Base-by-base conservation (phyloP, 2,888 invertebrate genomes). In the Dysmachus trigonus region DNA sequence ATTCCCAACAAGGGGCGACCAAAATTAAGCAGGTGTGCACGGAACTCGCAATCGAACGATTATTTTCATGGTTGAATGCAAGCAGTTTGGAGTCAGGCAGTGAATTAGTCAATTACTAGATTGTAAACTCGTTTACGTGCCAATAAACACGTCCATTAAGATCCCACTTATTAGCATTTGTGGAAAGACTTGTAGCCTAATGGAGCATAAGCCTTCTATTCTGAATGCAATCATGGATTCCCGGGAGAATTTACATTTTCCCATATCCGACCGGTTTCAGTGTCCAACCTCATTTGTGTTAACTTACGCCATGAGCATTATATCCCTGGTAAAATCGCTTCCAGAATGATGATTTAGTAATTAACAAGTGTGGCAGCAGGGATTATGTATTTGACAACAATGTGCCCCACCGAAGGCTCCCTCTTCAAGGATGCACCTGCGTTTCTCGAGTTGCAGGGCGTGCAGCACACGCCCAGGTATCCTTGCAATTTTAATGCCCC, bases 71-170 rank as follows among this genome's bases (percentile, higher is more conserved):
- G 85, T 85, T 73, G 35, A 73, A 77, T 71, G 47, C 84, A 38
- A 38, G 2, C 30, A 79, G 6, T 71, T 72, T 62, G 73, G 62
- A 62, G 62, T 81, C 79, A 85, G 51, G 35, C 41, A 72, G 85
- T 73, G 85, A 85, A 85, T 87, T 85, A 85, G 87, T 87, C 87
- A 85, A 87, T 87, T 87, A 87, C 82, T 85, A 82, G 87, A 81
- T 87, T 85, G 82, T 74, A 79, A 85, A 85, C 79, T 79, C 85
- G 85, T 87, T 87, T 87, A 87, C 87, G 87, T 87, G 87, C 85
- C 87, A 87, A 87, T 85, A 87, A 87, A 82, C 85, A 85, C 76
- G 81, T 85, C 71, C 76, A 87, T 87, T 87, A 85, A 85, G 79
- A 41, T 73, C 76, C 87, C 85, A 87, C 81, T 87, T 87, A 85